Conservation (phyloP, 2,888 invertebrate genomes). For the Eugnorisma glareosa region DNA sequence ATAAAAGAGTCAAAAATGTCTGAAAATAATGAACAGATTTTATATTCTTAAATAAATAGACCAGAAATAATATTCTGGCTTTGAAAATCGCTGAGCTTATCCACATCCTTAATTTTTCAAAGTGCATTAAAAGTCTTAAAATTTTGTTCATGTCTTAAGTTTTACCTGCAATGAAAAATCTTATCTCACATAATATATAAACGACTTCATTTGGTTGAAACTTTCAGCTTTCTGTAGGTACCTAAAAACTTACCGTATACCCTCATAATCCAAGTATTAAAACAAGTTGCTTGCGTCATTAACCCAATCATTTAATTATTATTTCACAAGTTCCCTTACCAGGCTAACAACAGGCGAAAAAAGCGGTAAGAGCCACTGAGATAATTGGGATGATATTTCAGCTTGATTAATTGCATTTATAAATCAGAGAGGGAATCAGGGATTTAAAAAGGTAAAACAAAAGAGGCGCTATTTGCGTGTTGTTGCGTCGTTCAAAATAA, state of each 20-base stretch:
- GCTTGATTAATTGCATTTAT: slow-evolving; percentile 84
- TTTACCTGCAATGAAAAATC: not conserved
- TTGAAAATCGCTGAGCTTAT: not conserved
- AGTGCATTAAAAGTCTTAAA: not conserved
- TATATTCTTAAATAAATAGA: not conserved
- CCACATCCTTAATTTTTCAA: not conserved
- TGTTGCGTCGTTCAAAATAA: slow-evolving; percentile 35
- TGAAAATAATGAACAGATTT: not conserved
- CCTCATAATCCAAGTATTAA: not conserved
- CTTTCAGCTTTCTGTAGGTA: not conserved
- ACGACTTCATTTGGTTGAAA: not conserved
- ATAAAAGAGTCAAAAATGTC: not conserved
- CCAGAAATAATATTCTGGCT: no score
- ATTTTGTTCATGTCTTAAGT: not conserved
- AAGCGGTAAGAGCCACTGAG: slow-evolving; percentile 77
- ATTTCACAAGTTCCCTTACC: slow-evolving; percentile 43
- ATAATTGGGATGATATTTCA: slow-evolving; percentile 86
- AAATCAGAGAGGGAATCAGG: slow-evolving; percentile 77
- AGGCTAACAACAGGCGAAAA: slow-evolving; percentile 59
- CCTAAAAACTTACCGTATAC: not conserved
- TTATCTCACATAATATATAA: not conserved
- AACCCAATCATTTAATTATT: slow-evolving; percentile 42
- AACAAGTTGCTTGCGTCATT: not conserved
- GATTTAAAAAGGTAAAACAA: slow-evolving; percentile 77
- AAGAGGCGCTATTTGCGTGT: slow-evolving; percentile 70